These are phyloP conservation scores for Stictocephala bisonia DNA, from an alignment of 2,888 invertebrate species.

Conservation along the genomic window DNA sequence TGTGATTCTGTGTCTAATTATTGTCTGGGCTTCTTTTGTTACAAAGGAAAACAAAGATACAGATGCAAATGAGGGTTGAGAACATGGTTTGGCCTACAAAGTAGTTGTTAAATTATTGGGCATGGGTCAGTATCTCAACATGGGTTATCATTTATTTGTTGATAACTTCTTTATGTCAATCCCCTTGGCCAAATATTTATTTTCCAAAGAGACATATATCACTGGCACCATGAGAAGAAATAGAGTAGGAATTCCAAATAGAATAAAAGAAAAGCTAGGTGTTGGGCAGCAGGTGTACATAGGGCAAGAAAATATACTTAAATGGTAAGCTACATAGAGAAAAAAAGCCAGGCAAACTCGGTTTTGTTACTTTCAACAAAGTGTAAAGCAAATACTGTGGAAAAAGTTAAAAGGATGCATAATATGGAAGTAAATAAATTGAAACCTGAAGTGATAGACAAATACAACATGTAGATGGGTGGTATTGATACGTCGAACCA, in stretches of 20 bases:
- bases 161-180: conserved; percentile 3
- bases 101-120: background rate
- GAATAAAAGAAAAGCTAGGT: background rate
- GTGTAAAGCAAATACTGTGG: background rate
- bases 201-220: background rate
- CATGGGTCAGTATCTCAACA: background rate
- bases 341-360: conserved; percentile 3
- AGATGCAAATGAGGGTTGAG: background rate
- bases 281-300: background rate
- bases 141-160: background rate
- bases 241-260: background rate
- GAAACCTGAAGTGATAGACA: conserved; percentile 27
- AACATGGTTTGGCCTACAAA: conserved; percentile 5
- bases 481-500: conserved; percentile 22
- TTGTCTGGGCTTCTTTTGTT: conserved; percentile 26
- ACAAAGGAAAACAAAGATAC: conserved; percentile 16
- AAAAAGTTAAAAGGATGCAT: conserved; percentile 10
- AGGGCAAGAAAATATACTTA: background rate
- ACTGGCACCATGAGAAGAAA: conserved; percentile 3
- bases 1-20: conserved; percentile 33
- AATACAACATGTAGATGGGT: conserved; percentile 38
- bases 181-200: background rate
- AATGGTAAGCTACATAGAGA: background rate
- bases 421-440: background rate
- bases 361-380: conserved; percentile 31